Base-by-base conservation (phyloP, 2,888 invertebrate genomes). In the Philereme vetulata region DNA sequence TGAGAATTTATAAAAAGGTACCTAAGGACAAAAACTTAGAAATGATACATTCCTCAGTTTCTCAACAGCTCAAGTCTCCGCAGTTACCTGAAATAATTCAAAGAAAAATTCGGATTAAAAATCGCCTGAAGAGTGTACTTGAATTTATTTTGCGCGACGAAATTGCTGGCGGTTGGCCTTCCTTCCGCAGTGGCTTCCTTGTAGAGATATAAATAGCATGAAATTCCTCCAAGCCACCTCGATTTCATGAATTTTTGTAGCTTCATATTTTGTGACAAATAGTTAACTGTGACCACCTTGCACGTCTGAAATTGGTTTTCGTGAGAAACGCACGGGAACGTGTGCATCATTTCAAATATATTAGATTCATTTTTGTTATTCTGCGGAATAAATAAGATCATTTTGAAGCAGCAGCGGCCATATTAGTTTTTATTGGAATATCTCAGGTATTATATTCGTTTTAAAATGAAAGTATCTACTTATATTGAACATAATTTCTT, bases 191-290 rank as follows among this genome's bases (percentile, higher is more conserved):
- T 53, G 72, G 68, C 67, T 69, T 70, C 71, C 68, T 71, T 65
- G 62, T 68, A 66, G 61, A 65, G 68, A 75, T 75, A 77, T 76
- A 72, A 69, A 81, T 82, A 82, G 77, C 78, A 68, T 70, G 74
- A 77, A 78, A 79, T 73, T 76, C 72, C 69, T 77, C 72, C 69
- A 56, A 74, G 76, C 64, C 74, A 73, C 80, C 78, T 77, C 76
- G 74, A 77, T 79, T 81, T 81, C 80, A 84, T 84, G 83, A 84
- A 84, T 84, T 84, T 84, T 82, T 84, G 82, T 77, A 73, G 80
- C 80, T 77, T 80, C 80, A 84, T 82, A 84, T 85, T 82, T 81
- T 71, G 76, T 75, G 79, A 81, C 79, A 81, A 84, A 84, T 82
- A 80, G 77, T 78, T 79, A 77, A 76, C 72, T 71, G 71, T 70